phyloP scores from a whole-genome alignment of 2,888 invertebrate species.

The Acanthosepion lycidas region DNA sequence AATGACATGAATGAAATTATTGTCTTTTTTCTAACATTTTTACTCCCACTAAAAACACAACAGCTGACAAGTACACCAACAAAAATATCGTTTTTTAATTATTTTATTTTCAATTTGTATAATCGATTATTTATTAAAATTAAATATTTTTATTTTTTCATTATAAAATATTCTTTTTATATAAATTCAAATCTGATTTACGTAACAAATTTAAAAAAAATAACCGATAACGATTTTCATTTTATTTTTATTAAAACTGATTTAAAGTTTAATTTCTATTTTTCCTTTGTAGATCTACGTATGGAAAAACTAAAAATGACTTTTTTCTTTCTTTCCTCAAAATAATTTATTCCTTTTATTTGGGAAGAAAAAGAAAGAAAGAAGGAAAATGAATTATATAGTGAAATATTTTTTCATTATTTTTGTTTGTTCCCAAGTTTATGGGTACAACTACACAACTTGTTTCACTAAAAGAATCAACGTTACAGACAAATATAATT shows the following conservation, averaged over 20 bases:
- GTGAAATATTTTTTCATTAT: background rate
- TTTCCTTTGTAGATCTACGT: background rate
- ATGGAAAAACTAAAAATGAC: background rate
- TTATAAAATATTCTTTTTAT: too few species aligned
- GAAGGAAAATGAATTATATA: background rate
- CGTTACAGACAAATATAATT: background rate
- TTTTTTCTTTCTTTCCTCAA: background rate
- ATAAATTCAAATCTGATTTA: too few species aligned
- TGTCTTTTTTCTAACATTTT: too few species aligned
- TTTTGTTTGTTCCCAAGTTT: background rate
- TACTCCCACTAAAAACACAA: too few species aligned
- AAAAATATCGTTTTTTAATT: background rate
- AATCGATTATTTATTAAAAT: background rate
- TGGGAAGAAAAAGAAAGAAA: background rate
- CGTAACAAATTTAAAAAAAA: too few species aligned
- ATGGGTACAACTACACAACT: background rate
- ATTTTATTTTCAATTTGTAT: background rate
- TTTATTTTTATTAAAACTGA: background rate
- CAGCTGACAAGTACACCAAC: too few species aligned
- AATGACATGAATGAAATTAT: too few species aligned
- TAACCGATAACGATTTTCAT: background rate
- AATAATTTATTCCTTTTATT: background rate
- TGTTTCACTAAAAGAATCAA: background rate
- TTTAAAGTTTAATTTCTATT: background rate
- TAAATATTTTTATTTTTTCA: background rate